Evolutionary conservation across 2,113 vertebrate species (phyloP).

Genomic region (Seriola rivoliana): DNA sequence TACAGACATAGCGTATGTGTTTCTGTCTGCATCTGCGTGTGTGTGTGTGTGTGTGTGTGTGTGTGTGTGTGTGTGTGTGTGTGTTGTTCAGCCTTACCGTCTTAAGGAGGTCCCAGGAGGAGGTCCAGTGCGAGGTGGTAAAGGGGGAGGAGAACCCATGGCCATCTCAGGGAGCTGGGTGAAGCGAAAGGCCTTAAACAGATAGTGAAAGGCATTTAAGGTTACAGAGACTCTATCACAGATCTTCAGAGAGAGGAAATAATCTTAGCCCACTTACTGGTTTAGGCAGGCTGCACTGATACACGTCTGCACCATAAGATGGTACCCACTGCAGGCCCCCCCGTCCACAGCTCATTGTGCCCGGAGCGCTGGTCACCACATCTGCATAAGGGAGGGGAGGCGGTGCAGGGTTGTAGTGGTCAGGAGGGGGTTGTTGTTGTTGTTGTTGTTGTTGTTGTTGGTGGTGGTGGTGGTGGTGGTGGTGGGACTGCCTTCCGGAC

Average conservation of each 20-base stretch:
- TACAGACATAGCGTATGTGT: slow-evolving; percentile 12
- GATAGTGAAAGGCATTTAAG: slow-evolving; percentile 47
- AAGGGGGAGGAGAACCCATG: slow-evolving; percentile 92
- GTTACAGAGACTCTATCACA: slow-evolving; percentile 4
- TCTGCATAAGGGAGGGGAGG: slow-evolving; percentile 92
- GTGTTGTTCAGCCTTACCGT: slow-evolving; percentile 81
- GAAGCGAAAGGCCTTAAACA: slow-evolving; percentile 93
- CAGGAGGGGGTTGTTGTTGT: slow-evolving; percentile 63
- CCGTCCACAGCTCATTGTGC: slow-evolving; percentile 89
- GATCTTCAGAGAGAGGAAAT: background rate
- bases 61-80: slow-evolving; percentile 28
- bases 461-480: slow-evolving; percentile 51
- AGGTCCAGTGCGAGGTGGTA: slow-evolving; percentile 94
- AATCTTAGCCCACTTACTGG: slow-evolving; percentile 86
- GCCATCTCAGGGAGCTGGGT: slow-evolving; percentile 98
- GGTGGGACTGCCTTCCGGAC: slow-evolving; percentile 85
- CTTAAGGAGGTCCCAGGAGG: slow-evolving; percentile 89
- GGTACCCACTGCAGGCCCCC: slow-evolving; percentile 95
- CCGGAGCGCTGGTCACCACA: slow-evolving; percentile 95
- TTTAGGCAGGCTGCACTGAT: slow-evolving; percentile 95
- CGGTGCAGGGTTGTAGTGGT: slow-evolving; percentile 88
- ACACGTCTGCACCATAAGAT: slow-evolving; percentile 92
- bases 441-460: no score
- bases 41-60: background rate
- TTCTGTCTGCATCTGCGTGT: slow-evolving; percentile 1